phyloP scores from a whole-genome alignment of 2,113 vertebrate species.

The Triplophysa dalaica region DNA sequence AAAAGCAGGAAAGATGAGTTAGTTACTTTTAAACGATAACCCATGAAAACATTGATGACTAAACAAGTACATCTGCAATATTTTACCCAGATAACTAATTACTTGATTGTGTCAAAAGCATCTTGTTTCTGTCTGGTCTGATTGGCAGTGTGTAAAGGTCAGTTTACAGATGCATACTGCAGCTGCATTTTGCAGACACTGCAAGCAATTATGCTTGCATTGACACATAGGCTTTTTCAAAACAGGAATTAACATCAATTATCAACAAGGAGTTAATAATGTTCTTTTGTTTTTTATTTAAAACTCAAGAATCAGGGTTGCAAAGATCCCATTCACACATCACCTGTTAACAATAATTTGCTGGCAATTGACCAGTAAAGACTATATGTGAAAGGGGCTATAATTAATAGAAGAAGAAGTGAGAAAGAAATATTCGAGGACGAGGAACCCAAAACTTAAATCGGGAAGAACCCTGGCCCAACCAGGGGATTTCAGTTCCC shows the following conservation, averaged over 20 bases:
- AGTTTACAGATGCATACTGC: slow-evolving; percentile 39
- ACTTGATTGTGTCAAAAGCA: slow-evolving; percentile 58
- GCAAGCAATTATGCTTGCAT: slow-evolving; percentile 14
- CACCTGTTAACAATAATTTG: no score
- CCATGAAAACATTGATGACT: slow-evolving; percentile 63
- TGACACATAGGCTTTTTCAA: not conserved
- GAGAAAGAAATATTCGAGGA: no score
- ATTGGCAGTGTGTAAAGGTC: slow-evolving; percentile 53
- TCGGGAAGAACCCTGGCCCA: no score
- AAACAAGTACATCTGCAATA: slow-evolving; percentile 55
- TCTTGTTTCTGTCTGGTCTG: slow-evolving; percentile 48
- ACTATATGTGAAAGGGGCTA: no score
- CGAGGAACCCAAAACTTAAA: no score
- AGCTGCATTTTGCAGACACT: not conserved
- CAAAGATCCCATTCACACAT: no score
- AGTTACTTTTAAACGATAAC: slow-evolving; percentile 40
- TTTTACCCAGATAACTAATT: slow-evolving; percentile 57
- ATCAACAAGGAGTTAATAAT: slow-evolving; percentile 17
- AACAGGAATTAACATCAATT: no score
- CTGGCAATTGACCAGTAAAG: no score
- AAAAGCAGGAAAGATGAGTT: slow-evolving; percentile 54
- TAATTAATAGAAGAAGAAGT: no score
- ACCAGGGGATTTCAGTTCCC: no score
- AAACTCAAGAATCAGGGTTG: no score
- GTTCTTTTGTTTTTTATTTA: not conserved